Percentiles rank a stretch among this genome's conserved stretches.
phyloP scores from a whole-genome alignment of 2,888 invertebrate genomes.

The Atrina japonica region DNA sequence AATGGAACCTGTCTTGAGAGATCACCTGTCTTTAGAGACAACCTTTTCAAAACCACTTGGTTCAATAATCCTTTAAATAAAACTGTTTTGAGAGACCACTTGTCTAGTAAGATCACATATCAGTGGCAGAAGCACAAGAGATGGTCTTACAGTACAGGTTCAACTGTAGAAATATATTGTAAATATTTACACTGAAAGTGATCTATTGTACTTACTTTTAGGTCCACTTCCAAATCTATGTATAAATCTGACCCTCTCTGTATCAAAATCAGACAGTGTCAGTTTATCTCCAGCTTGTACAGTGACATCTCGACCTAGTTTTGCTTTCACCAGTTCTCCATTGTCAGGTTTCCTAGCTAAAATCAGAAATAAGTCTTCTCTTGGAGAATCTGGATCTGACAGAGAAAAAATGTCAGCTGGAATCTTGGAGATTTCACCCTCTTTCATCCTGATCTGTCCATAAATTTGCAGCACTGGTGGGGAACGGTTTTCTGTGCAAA shows the following conservation, averaged over 20 bases:
- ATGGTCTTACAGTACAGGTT: too few relatives aligned
- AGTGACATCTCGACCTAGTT: constrained; percentile 55
- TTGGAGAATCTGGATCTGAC: constrained; percentile 64
- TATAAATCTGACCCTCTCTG: constrained; percentile 59
- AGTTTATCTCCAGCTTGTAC: constrained; percentile 58
- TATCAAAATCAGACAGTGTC: constrained; percentile 55
- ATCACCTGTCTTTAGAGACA: too few relatives aligned
- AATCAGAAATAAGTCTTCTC: constrained; percentile 55
- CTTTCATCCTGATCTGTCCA: constrained; percentile 55
- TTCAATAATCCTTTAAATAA: too few relatives aligned
- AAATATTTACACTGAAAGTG: too few relatives aligned
- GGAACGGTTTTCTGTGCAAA: constrained; percentile 53
- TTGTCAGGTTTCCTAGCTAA: constrained; percentile 53
- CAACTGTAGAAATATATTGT: too few relatives aligned
- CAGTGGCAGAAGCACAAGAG: too few relatives aligned
- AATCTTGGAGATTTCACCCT: constrained; percentile 52
- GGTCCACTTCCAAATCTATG: constrained; percentile 45
- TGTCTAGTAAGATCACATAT: too few relatives aligned
- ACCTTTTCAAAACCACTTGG: too few relatives aligned
- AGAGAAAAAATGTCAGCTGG: constrained; percentile 57
- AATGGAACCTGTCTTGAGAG: too few relatives aligned
- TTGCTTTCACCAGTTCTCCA: constrained; percentile 60
- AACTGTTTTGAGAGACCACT: too few relatives aligned
- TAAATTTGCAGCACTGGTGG: constrained; percentile 59
- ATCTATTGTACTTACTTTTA: constrained; percentile 50